Base-by-base conservation (phyloP, 2,113 vertebrate genomes). In the Mandrillus leucophaeus region DNA sequence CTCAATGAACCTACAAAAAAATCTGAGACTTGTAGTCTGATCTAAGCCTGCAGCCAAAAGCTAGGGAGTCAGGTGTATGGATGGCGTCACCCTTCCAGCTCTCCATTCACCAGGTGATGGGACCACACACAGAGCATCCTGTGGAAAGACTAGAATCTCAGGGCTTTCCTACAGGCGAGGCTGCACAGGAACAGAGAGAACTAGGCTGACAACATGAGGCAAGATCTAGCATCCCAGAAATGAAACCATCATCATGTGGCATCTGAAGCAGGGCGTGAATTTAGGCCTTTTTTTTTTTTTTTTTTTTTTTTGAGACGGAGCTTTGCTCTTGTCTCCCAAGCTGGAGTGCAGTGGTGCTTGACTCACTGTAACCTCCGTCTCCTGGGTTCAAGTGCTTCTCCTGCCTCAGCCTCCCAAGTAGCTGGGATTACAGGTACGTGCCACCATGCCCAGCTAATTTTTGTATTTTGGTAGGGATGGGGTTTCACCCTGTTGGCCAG, bases 1-100 rank as follows among this genome's bases (percentile, higher is more conserved):
- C 64, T 75, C 61, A 40, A 3, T 25, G 88, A 57, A 35, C 52
- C 72, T n/a, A 43, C 14, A 1, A 72, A 48, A 48, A 35, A 12
- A 2, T 3, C 1, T 50, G 93, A 55, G 59, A 48, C 40, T 17
- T 4, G 0, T 20, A 2, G 64, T 50, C 32, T 81, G 76, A 17
- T 40, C 61, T 5, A 45, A 90, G 18, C 10, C 12, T 0, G 0
- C 16, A 50, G 32, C 61, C 27, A 1, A 18, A 17, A 1, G 35
- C 23, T 3, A 20, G 11, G 18, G n/a, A 75, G 40, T 50, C 6
- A 7, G 66, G n/a, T 1, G 8, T 11, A 5, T 10, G 5, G 23
- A 48, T 45, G 11, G 86, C 3, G 3, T 9, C 30, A 35, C 57
- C 17, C 10, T 8, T 32, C 30, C 3, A 22, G 17, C 45, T 84